phyloP scores from a whole-genome alignment of 2,797 vertebrate species.

The Alca torda region DNA sequence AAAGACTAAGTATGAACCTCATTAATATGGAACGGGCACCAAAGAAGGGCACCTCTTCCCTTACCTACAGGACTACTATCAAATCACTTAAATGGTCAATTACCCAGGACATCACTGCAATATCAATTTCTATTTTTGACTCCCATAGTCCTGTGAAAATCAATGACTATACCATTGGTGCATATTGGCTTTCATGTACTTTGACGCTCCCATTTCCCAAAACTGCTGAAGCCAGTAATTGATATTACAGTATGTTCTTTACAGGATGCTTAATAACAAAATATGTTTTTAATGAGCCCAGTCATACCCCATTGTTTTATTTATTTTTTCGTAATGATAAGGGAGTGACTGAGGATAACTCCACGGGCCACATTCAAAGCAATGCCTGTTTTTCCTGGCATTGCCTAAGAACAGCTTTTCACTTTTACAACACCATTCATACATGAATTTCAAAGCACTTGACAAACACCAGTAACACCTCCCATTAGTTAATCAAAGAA shows the following conservation, averaged over 20 bases:
- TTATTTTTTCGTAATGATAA: conserved; percentile 43
- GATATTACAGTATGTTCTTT: conserved; percentile 33
- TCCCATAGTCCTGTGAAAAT: conserved; percentile 34
- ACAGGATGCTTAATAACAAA: conserved; percentile 19
- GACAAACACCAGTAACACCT: neutral
- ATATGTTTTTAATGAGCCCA: conserved; percentile 29
- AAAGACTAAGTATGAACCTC: neutral
- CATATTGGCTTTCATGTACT: neutral
- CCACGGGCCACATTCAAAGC: neutral
- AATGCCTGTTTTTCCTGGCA: neutral
- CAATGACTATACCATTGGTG: conserved; percentile 1
- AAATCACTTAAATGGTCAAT: conserved; percentile 32
- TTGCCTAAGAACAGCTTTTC: neutral
- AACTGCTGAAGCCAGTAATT: conserved; percentile 41
- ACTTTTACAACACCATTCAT: neutral
- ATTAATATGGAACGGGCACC: conserved; percentile 25
- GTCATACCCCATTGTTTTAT: conserved; percentile 45
- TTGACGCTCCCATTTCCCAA: neutral
- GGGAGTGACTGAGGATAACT: neutral
- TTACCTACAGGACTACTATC: neutral
- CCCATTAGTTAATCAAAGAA: neutral
- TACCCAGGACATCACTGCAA: conserved; percentile 43
- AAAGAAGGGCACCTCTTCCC: conserved; percentile 21
- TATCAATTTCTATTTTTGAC: conserved; percentile 44
- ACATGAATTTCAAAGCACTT: neutral